Evolutionary conservation across 2,113 vertebrate species (phyloP).

Genomic region (Sinocyclocheilus maitianheensis): DNA sequence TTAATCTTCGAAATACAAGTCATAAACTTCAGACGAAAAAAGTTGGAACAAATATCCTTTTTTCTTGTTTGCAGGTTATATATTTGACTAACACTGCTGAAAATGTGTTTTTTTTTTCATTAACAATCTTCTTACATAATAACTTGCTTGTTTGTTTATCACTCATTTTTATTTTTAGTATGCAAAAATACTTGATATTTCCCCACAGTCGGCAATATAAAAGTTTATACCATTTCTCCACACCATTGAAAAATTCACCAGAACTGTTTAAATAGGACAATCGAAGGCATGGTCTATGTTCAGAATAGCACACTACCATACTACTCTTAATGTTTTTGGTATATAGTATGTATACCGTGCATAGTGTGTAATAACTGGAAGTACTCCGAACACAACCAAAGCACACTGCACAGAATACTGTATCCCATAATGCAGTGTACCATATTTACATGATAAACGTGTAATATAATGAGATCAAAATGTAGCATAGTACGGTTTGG

Average conservation of each 20-base stretch:
- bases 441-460: background rate
- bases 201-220: slow-evolving; percentile 48
- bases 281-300: slow-evolving; percentile 29
- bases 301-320: background rate
- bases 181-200: slow-evolving; percentile 60
- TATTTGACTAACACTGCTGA: background rate
- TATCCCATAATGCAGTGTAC: background rate
- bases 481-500: background rate
- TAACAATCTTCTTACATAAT: background rate
- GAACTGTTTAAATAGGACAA: slow-evolving; percentile 58
- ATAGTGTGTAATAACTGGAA: slow-evolving; percentile 4
- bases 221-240: slow-evolving; percentile 51
- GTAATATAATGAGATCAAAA: background rate
- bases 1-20: background rate
- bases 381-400: background rate
- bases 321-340: background rate
- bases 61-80: background rate
- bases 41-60: background rate
- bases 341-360: background rate
- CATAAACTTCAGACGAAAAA: background rate
- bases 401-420: background rate
- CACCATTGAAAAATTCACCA: slow-evolving; percentile 64
- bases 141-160: slow-evolving; percentile 23
- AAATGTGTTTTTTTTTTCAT: background rate
- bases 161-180: slow-evolving; percentile 50